phyloP scores from a whole-genome alignment of 2,888 invertebrate species.

The Pilophorus perplexus region DNA sequence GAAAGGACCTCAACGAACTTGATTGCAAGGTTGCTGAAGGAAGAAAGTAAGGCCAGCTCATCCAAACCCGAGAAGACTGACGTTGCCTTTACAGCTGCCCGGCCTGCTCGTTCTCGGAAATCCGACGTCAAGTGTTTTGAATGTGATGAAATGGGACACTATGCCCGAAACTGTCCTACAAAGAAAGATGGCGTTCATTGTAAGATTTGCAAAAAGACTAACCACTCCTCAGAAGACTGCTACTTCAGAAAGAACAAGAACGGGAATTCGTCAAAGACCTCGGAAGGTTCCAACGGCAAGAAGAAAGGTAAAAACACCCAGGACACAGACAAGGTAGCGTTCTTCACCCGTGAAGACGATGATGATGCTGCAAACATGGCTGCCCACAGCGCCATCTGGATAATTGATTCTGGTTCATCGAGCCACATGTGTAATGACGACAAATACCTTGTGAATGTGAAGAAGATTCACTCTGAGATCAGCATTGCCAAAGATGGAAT shows the following conservation, averaged over 20 bases:
- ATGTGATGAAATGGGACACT: neutral
- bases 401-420: neutral
- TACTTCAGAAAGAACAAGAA: neutral
- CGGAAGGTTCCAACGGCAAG: neutral
- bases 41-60: neutral
- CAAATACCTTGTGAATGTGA: neutral
- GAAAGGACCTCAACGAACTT: no score
- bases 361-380: neutral
- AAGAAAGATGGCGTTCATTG: neutral
- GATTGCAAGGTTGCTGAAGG: neutral
- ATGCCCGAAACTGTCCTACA: neutral
- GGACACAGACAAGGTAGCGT: neutral
- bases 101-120: no score
- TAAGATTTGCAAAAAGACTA: neutral
- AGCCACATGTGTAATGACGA: neutral
- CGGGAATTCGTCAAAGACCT: neutral
- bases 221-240: neutral
- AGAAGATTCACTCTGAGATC: neutral
- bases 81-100: no score
- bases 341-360: neutral
- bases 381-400: neutral
- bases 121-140: no score
- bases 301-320: neutral
- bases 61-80: no score
- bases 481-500: neutral